Base-by-base conservation (phyloP, 2,888 invertebrate species). In the Troglohyphantes excavatus region DNA sequence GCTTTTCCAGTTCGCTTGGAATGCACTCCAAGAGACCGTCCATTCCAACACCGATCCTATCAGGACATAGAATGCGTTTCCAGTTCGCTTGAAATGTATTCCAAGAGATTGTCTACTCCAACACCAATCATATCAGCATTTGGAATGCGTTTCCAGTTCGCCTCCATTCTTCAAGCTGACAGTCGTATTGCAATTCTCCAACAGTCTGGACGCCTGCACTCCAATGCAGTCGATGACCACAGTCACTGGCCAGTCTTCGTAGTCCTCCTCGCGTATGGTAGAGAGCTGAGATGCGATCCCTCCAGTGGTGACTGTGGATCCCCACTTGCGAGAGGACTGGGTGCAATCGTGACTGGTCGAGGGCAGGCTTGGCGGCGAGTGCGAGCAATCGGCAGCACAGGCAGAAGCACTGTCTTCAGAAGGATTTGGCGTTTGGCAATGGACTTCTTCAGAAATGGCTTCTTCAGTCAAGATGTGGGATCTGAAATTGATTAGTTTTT, bases 191-290 rank as follows among this genome's bases (percentile, higher is more conserved):
- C 82, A 82, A 21, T 82, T 68, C 17, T 82, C 68, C 68, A 89
- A 21, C 3, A 89, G 68, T 17, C 76, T 59, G 5, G 88, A 39
- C 1, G 88, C 29, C 21, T 82, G 75, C 2, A 89, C 61, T 9
- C 88, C 88, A 17, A 89, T 89, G 61, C 63, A 70, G 76, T 89
- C 88, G 11, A 89, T 89, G 21, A 89, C 82, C 0, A 89, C 88
- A 2, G 68, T 67, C 26, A 89, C 29, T 7, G 86, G 78, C 13
- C 23, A 23, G n/a, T 23, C 19, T 2, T 89, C 88, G 2, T 76
- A 70, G 17, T 33, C 27, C 17, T 89, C 88, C 29, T 81, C 79
- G 17, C 19, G 39, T 26, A 83, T 82, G 17, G 88, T 75, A 17
- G 82, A 67, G 19, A 89, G 39, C 5, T 33, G 68, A 0, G 39